Base-by-base conservation (phyloP, 2,888 invertebrate species). In the Calameuta pallipes region DNA sequence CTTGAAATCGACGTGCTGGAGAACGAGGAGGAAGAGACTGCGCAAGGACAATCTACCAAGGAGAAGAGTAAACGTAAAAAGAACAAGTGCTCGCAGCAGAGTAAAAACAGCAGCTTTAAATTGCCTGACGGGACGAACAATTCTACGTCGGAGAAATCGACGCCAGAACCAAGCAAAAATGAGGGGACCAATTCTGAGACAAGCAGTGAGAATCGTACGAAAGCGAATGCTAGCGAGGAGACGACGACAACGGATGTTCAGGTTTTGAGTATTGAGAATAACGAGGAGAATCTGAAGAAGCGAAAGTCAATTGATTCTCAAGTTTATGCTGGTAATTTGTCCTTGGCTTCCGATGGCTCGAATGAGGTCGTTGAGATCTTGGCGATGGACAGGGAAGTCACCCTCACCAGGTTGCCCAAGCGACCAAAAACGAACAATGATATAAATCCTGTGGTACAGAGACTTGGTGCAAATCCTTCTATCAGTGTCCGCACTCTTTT, bases 401-500 rank as follows among this genome's bases (percentile, higher is more conserved):
- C 94, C 0, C 92, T 94, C 80, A 94, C 94, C 82, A 91, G 92
- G 69, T 92, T 94, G 84, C 89, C 91, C 35, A 93, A 93, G 78
- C 87, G 88, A 78, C 85, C 88, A 12, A 86, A 89, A 76, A 89
- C 93, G 2, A 94, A 92, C 82, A 93, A 93, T 83, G 94, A 94
- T 36, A 91, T 92, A 79, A 91, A 94, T 0, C 94, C 95, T 79
- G 95, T 94, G 0, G 95, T 95, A 1, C 94, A 94, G 85, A 92
- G 95, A 86, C 89, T 95, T n/a, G 95, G 95, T 77, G 94, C 95
- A 0, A 96, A 96, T 91, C 96, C 96, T 0, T 96, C 96, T n/a
- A 96, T 96, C 86, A 96, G 96, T 4, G 96, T 96, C 33, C 92
- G 96, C 70, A 96, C 96, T 84, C 90, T 96, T 23, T 96, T 96